Evolutionary conservation across 2,113 vertebrate species (phyloP).

Genomic region (Promerops cafer): DNA sequence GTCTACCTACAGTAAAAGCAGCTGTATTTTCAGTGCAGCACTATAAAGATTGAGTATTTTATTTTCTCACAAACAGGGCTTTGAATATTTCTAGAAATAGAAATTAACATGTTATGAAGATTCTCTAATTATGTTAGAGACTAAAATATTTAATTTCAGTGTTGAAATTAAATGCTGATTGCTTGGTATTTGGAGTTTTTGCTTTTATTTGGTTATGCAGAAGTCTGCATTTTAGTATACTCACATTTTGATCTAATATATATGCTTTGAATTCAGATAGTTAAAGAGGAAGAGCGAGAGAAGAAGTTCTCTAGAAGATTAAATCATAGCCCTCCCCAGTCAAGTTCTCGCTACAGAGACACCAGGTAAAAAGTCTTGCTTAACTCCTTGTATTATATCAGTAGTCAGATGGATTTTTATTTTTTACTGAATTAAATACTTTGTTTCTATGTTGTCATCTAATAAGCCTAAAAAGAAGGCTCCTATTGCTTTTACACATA

Average conservation of each 20-base stretch:
- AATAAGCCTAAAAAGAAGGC: not conserved
- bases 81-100: not conserved
- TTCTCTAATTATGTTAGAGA: not conserved
- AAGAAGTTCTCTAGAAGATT: constrained; percentile 93
- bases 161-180: not conserved
- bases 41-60: not conserved
- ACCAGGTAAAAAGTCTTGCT: constrained; percentile 73
- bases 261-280: constrained; percentile 63
- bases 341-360: constrained; percentile 92
- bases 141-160: not conserved
- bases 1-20: not conserved
- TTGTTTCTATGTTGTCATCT: not conserved
- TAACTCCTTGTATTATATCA: not conserved
- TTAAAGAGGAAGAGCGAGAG: constrained; percentile 90
- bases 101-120: fast-evolving
- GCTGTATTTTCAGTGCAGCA: not conserved
- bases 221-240: not conserved
- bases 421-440: not conserved
- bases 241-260: not conserved
- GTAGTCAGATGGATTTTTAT: not conserved
- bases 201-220: not conserved
- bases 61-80: not conserved
- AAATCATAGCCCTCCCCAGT: constrained; percentile 91
- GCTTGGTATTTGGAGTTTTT: not conserved
- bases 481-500: not conserved